Conservation (phyloP, 2,113 vertebrate species). For the Scartelaos histophorus region DNA sequence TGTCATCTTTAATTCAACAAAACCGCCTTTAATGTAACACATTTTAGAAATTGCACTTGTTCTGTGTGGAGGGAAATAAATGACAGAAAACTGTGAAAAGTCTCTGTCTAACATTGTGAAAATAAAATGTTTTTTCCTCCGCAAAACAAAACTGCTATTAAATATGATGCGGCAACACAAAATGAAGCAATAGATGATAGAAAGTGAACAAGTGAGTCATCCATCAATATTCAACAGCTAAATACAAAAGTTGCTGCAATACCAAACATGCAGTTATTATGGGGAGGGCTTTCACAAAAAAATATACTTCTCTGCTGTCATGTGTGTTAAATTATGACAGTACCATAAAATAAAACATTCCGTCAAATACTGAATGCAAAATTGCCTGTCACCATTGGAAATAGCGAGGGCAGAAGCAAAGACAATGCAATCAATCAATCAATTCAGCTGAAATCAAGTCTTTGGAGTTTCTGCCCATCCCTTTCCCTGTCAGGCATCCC, state of each 20-base stretch:
- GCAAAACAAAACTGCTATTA: conserved; percentile 32
- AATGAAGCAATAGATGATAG: conserved; percentile 36
- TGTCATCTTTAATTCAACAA: not conserved
- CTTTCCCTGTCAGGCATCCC: conserved; percentile 47
- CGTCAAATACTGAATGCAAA: conserved; percentile 65
- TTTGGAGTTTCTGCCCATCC: conserved; percentile 34
- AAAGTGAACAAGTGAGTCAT: conserved; percentile 55
- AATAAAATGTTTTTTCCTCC: conserved; percentile 17
- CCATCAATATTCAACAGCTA: conserved; percentile 59
- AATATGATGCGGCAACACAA: conserved; percentile 34
- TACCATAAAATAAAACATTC: conserved; percentile 61
- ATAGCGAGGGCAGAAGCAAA: conserved; percentile 47
- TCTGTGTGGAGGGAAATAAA: not conserved
- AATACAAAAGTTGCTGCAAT: conserved; percentile 44
- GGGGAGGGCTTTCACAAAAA: conserved; percentile 38
- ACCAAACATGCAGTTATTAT: conserved; percentile 48
- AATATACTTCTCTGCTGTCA: conserved; percentile 57
- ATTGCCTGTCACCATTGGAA: conserved; percentile 68
- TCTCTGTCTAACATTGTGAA: conserved; percentile 27
- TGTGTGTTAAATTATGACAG: conserved; percentile 45
- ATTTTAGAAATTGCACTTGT: not conserved
- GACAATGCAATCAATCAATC: conserved; percentile 72
- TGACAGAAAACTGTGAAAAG: conserved; percentile 12
- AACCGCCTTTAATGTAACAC: not conserved
- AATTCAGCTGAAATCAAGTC: conserved; percentile 60